These are phyloP conservation scores for Anaspis maculata DNA, from an alignment of 2,888 invertebrate species.

Conservation along the genomic window DNA sequence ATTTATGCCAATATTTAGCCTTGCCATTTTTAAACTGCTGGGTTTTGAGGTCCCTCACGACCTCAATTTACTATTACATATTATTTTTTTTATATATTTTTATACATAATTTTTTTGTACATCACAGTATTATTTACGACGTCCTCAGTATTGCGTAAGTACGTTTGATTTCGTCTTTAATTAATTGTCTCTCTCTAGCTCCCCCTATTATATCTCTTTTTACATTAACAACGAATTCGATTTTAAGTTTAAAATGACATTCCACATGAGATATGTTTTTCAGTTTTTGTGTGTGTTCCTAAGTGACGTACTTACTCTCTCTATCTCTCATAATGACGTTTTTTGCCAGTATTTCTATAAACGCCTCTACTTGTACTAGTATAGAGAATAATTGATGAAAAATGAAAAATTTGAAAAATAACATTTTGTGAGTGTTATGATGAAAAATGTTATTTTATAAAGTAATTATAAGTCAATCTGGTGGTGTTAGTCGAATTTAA, in stretches of 20 bases:
- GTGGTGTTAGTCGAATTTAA: no score
- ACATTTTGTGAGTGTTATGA: conserved; percentile 9
- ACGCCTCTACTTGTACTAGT: conserved; percentile 26
- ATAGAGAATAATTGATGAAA: no score
- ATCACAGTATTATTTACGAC: conserved; percentile 27
- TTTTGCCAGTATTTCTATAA: conserved; percentile 33
- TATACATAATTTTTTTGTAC: conserved; percentile 33
- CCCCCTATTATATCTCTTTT: conserved; percentile 12
- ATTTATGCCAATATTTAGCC: conserved; percentile 30
- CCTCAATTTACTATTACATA: no score
- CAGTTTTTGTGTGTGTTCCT: conserved; percentile 23
- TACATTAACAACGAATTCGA: conserved; percentile 17
- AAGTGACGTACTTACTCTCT: conserved; percentile 28
- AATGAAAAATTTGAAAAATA: no score
- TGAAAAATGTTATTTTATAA: conserved; percentile 4
- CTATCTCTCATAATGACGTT: conserved; percentile 13
- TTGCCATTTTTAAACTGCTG: conserved; percentile 24
- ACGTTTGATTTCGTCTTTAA: no score
- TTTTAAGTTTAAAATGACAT: conserved; percentile 12
- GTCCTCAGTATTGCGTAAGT: no score
- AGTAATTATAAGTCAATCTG: conserved; percentile 20
- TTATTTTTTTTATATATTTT: conserved; percentile 30
- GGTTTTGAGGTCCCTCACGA: no score
- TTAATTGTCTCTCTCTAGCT: no score
- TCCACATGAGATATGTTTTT: no score